Conservation (phyloP, 2,113 vertebrate species). For the Sinocyclocheilus grahami region DNA sequence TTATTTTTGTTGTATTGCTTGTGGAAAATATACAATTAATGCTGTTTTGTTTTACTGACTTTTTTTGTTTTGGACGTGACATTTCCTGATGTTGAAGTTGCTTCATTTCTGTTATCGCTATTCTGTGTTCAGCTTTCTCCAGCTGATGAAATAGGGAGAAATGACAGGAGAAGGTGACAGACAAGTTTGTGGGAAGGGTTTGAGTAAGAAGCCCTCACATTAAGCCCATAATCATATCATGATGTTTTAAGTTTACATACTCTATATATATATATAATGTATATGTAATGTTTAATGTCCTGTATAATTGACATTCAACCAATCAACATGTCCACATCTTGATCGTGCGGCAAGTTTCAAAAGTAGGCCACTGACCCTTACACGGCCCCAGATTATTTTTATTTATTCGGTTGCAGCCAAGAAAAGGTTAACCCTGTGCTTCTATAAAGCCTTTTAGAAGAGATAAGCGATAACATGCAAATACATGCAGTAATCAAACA, state of each 20-base stretch:
- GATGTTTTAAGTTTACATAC: neutral
- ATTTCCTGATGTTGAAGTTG: slow-evolving; percentile 80
- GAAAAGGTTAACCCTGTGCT: slow-evolving; percentile 59
- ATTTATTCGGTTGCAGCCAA: slow-evolving; percentile 57
- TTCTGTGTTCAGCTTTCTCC: slow-evolving; percentile 71
- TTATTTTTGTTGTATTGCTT: slow-evolving; percentile 48
- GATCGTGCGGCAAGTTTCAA: slow-evolving; percentile 38
- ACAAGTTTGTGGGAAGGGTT: neutral
- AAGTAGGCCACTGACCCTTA: slow-evolving; percentile 72
- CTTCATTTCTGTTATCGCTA: slow-evolving; percentile 69
- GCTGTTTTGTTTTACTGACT: slow-evolving; percentile 60
- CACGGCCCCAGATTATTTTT: slow-evolving; percentile 57
- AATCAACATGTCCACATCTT: neutral
- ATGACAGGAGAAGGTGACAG: neutral
- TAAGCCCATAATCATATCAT: neutral
- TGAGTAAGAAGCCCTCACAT: neutral
- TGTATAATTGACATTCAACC: neutral
- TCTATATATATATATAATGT: neutral
- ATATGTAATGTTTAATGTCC: too few species aligned
- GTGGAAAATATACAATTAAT: slow-evolving; percentile 57
- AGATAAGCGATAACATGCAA: slow-evolving; percentile 43
- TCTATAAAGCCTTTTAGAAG: slow-evolving; percentile 53
- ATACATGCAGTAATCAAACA: slow-evolving; percentile 50
- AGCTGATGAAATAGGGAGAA: slow-evolving; percentile 37
- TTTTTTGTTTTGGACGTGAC: slow-evolving; percentile 73